These are phyloP conservation scores for Sebastes reedi DNA, from an alignment of 2,797 vertebrate species.

Conservation along the genomic window DNA sequence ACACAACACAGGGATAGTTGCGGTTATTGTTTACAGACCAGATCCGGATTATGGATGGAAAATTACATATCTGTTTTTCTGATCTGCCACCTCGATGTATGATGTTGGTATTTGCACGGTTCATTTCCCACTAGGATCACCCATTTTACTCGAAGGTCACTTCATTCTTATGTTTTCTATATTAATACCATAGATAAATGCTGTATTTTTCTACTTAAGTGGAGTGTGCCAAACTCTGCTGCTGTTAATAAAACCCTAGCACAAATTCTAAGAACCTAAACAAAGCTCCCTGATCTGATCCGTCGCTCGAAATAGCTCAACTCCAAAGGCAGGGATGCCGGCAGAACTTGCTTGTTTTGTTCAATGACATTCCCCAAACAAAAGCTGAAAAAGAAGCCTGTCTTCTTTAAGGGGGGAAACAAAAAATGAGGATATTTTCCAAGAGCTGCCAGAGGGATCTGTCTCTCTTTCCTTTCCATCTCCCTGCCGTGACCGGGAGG, in stretches of 20 bases:
- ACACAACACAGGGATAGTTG: not conserved
- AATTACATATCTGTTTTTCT: not conserved
- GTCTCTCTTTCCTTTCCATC: constrained; percentile 68
- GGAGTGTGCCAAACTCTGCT: not conserved
- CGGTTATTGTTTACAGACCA: not conserved
- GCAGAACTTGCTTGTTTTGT: constrained; percentile 69
- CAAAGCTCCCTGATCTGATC: constrained; percentile 50
- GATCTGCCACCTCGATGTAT: not conserved
- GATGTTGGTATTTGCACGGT: not conserved
- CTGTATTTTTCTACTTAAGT: not conserved
- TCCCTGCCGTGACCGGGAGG: constrained; percentile 59
- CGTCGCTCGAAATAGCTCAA: constrained; percentile 53
- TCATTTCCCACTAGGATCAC: not conserved
- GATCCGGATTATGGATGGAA: not conserved
- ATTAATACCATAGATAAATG: not conserved
- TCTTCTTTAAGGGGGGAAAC: constrained; percentile 64
- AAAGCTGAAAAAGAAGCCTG: constrained; percentile 67
- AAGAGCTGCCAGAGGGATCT: constrained; percentile 69
- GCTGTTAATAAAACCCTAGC: constrained; percentile 15
- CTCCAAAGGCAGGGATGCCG: constrained; percentile 53
- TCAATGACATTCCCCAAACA: constrained; percentile 70
- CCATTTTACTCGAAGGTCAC: not conserved
- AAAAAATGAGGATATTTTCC: constrained; percentile 74
- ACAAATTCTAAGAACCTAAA: constrained; percentile 30
- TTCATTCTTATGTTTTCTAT: not conserved